Evolutionary conservation across 2,888 invertebrate genomes (phyloP).

Genomic region (Cristatella mucedo): DNA sequence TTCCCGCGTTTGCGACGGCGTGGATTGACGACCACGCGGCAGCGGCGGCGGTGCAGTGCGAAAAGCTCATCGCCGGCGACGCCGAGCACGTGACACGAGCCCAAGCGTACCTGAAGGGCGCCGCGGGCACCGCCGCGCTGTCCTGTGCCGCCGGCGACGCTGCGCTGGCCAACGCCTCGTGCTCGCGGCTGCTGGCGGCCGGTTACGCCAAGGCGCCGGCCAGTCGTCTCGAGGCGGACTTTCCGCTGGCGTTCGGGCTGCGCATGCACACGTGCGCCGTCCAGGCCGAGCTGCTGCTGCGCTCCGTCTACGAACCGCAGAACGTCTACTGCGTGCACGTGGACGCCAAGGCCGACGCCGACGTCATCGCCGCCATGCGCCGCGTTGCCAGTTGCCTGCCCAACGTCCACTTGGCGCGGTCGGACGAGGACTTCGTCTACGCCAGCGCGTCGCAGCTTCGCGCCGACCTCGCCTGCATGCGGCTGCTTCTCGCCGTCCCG

Average conservation of each 20-base stretch:
- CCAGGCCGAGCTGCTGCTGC: slow-evolving; percentile 14
- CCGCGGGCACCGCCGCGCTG: too few species aligned
- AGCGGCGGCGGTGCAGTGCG: too few species aligned
- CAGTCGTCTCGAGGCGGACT: slow-evolving; percentile 12
- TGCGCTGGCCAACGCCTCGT: too few species aligned
- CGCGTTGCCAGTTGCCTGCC: slow-evolving; percentile 14
- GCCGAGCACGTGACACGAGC: too few species aligned
- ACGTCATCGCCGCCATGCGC: slow-evolving; percentile 11
- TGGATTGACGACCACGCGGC: too few species aligned
- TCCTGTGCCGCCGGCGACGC: too few species aligned
- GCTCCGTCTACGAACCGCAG: slow-evolving; percentile 17
- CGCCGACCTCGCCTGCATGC: slow-evolving; percentile 17
- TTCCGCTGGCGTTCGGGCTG: slow-evolving; percentile 16
- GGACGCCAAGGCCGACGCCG: slow-evolving; percentile 13
- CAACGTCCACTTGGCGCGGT: slow-evolving; percentile 16
- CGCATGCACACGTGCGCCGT: slow-evolving; percentile 14
- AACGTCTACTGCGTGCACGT: slow-evolving; percentile 19
- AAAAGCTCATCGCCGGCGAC: too few species aligned
- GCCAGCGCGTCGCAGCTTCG: slow-evolving; percentile 15
- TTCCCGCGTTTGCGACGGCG: too few species aligned
- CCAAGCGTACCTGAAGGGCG: too few species aligned
- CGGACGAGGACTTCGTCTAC: slow-evolving; percentile 14
- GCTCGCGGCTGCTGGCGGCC: too few species aligned
- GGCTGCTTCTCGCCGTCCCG: slow-evolving; percentile 12
- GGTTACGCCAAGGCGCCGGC: slow-evolving; percentile 10